Conservation (phyloP, 2,797 vertebrate species). For the Champsocephalus esox region DNA sequence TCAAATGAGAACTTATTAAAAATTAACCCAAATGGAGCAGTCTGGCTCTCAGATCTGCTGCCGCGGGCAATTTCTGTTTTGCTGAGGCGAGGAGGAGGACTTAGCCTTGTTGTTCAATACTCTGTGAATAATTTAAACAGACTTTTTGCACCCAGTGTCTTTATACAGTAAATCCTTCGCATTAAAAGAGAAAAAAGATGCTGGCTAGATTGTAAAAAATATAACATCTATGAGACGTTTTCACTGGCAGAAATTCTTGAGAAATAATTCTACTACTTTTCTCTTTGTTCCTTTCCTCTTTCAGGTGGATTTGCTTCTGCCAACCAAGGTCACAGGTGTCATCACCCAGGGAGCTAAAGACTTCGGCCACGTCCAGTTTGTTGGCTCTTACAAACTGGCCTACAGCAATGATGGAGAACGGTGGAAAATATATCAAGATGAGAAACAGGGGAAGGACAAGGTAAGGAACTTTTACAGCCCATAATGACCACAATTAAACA, state of each 20-base stretch:
- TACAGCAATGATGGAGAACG: constrained; percentile 94
- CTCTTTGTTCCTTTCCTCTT: constrained; percentile 21
- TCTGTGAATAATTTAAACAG: constrained; percentile 83
- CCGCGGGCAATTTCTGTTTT: constrained; percentile 70
- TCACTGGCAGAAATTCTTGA: constrained; percentile 7
- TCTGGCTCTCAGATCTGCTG: constrained; percentile 70
- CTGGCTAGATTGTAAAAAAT: constrained; percentile 50
- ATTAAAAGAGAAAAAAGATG: constrained; percentile 50
- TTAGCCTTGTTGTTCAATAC: constrained; percentile 78
- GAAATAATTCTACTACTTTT: constrained; percentile 5
- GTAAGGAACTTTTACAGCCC: constrained; percentile 76
- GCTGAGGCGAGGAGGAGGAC: constrained; percentile 77
- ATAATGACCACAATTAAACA: not conserved
- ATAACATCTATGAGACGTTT: constrained; percentile 30
- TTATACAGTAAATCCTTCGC: constrained; percentile 66
- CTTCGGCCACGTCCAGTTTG: constrained; percentile 98
- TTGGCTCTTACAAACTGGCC: constrained; percentile 97
- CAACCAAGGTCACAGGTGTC: constrained; percentile 96
- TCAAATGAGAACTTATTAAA: constrained; percentile 80
- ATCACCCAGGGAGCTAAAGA: constrained; percentile 99
- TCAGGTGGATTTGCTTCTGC: constrained; percentile 93
- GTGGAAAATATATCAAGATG: constrained; percentile 95
- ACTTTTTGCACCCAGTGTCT: constrained; percentile 67
- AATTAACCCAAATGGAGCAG: constrained; percentile 77
- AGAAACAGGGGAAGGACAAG: constrained; percentile 98